These are phyloP conservation scores for Mellilla xanthometata DNA, from an alignment of 2,888 invertebrate genomes.

Conservation along the genomic window DNA sequence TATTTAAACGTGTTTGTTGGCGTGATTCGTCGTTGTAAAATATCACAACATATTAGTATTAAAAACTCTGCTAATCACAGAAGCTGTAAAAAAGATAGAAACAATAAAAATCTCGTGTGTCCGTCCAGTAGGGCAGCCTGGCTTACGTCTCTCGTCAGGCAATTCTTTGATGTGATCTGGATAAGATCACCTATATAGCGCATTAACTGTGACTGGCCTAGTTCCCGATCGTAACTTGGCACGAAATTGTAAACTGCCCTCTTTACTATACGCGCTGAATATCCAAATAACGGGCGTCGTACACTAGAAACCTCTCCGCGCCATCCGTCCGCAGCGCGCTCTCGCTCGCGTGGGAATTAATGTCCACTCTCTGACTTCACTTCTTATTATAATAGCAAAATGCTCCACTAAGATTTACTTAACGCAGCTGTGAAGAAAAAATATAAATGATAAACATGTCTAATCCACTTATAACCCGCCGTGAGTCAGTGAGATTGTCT, in stretches of 20 bases:
- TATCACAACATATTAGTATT: too few relatives aligned
- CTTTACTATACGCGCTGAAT: conserved; percentile 70
- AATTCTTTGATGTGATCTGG: conserved; percentile 77
- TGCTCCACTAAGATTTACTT: conserved; percentile 37
- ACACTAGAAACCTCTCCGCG: conserved; percentile 38
- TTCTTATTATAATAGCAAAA: conserved; percentile 34
- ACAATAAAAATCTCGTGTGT: conserved; percentile 39
- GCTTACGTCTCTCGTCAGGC: conserved; percentile 47
- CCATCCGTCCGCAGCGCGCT: conserved; percentile 28
- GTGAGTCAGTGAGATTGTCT: conserved; percentile 55
- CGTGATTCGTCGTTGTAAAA: too few relatives aligned
- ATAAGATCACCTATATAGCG: conserved; percentile 70
- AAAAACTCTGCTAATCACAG: too few relatives aligned
- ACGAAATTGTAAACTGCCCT: conserved; percentile 81
- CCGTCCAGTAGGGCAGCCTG: conserved; percentile 45
- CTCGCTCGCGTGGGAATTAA: conserved; percentile 35
- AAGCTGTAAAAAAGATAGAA: conserved; percentile 21
- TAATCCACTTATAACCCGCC: conserved; percentile 36
- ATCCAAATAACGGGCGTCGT: conserved; percentile 51
- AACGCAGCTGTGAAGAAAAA: conserved; percentile 36
- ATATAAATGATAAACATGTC: conserved; percentile 37
- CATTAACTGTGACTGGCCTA: conserved; percentile 75
- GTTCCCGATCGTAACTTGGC: conserved; percentile 77
- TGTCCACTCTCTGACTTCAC: conserved; percentile 31
- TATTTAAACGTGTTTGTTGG: too few relatives aligned